Conservation (phyloP, 1,140 invertebrate species). For the Drosophila biarmipes region DNA sequence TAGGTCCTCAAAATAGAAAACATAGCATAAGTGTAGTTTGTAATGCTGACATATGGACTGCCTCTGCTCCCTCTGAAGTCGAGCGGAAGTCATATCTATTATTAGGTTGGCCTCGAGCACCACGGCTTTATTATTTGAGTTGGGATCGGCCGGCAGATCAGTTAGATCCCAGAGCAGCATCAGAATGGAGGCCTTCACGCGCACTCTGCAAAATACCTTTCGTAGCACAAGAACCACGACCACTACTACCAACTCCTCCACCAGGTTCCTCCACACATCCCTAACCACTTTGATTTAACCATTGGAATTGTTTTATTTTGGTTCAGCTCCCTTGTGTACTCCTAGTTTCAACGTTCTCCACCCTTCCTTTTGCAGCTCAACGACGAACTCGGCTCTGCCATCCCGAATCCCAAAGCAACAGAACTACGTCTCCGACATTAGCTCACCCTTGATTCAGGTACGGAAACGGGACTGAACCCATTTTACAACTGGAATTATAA, state of each 20-base stretch:
- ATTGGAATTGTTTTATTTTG: not conserved
- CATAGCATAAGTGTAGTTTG: not conserved
- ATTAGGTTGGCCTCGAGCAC: constrained; percentile 18
- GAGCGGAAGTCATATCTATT: constrained; percentile 61
- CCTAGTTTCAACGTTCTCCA: constrained; percentile 12
- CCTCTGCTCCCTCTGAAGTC: constrained; percentile 23
- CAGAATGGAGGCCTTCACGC: constrained; percentile 63
- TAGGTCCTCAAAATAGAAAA: not conserved
- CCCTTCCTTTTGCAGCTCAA: constrained; percentile 85
- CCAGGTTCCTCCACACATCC: constrained; percentile 6
- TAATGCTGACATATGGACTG: constrained; percentile 21
- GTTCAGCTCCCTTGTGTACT: not conserved
- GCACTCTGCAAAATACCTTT: constrained; percentile 67
- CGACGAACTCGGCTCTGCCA: constrained; percentile 85
- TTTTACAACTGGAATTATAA: too few relatives aligned
- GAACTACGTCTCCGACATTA: constrained; percentile 87
- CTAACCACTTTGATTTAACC: constrained; percentile 13
- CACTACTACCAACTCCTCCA: constrained; percentile 37
- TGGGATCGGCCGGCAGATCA: constrained; percentile 22
- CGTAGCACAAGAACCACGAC: constrained; percentile 52
- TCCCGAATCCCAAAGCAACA: constrained; percentile 80
- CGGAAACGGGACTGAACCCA: not conserved
- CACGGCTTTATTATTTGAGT: constrained; percentile 39
- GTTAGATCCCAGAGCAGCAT: constrained; percentile 14
- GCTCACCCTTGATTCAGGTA: constrained; percentile 94